Conservation (phyloP, 1,140 invertebrate genomes). For the Antheraea mylitta region DNA sequence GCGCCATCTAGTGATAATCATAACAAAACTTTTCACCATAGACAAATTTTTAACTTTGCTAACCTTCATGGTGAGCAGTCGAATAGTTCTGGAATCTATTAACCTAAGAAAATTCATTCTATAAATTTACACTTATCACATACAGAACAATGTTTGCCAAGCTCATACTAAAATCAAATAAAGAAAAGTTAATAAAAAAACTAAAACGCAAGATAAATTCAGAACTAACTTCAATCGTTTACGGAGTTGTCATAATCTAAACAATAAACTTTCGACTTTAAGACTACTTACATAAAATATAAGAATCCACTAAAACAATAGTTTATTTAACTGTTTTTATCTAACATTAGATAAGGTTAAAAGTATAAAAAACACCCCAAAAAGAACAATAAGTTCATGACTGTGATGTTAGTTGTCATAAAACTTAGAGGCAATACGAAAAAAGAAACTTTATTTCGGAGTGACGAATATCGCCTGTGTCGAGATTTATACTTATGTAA, state of each 20-base stretch:
- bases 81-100: too few species aligned
- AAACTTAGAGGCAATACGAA: constrained; percentile 3
- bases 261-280: background rate
- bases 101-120: too few species aligned
- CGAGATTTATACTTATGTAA: constrained; percentile 5
- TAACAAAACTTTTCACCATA: too few species aligned
- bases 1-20: too few species aligned
- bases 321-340: constrained; percentile 5
- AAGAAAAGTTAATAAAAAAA: too few species aligned
- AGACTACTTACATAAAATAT: background rate
- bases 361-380: constrained; percentile 8
- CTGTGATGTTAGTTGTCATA: constrained; percentile 5
- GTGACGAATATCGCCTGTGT: constrained; percentile 2
- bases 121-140: too few species aligned
- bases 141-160: too few species aligned
- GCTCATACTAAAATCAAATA: too few species aligned
- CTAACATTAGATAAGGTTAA: constrained; percentile 11
- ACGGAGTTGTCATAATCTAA: background rate
- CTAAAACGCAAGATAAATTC: background rate
- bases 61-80: too few species aligned
- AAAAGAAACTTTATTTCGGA: background rate
- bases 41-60: too few species aligned
- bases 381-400: constrained; percentile 1
- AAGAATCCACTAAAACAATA: constrained; percentile 2
- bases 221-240: background rate